Base-by-base conservation (phyloP, 2,113 vertebrate genomes). In the Oxygymnocypris stewartii region DNA sequence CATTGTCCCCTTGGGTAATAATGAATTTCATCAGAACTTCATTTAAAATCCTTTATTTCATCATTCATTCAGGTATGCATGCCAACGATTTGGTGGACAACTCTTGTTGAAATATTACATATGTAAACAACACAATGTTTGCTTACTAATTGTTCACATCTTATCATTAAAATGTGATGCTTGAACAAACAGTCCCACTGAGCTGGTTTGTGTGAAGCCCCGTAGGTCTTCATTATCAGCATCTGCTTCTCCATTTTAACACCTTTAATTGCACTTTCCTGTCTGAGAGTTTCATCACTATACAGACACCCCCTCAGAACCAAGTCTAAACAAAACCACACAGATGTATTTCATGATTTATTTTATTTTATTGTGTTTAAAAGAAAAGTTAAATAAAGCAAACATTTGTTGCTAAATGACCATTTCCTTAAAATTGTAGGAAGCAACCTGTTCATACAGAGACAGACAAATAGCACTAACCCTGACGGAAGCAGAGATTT, bases 191-290 rank as follows among this genome's bases (percentile, higher is more conserved):
- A 59, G 44, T 75, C 74, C 67, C 71, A 61, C 8, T 28, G 67
- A 16, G 61, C 44, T 37, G 4, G 40, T 23, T 67, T 37, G 31
- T 49, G 28, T 71, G 82, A 83, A 54, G 28, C 78, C 81, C 65
- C 81, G 2, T 12, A 65, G 81, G 85, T 79, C 65, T 84, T 84
- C 81, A 84, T 86, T 88, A 88, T 74, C 57, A 75, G 13, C 11
- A 9, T 54, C 25, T 79, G 71, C 51, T 85, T 80, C 71, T 28
- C 16, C 11, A 44, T 78, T 82, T 88, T 57, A 83, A 88, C 84
- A 88, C 84, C 81, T 88, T 80, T 86, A 80, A 88, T 86, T 84
- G 75, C 51, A 78, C 42, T 63, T 79, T 44, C 28, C 65, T 12
- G 49, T 69, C 61, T 42, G 5, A 51, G 40, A 74, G 75, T 74